Conservation (phyloP, 2,888 invertebrate species). For the Doris montereyensis region DNA sequence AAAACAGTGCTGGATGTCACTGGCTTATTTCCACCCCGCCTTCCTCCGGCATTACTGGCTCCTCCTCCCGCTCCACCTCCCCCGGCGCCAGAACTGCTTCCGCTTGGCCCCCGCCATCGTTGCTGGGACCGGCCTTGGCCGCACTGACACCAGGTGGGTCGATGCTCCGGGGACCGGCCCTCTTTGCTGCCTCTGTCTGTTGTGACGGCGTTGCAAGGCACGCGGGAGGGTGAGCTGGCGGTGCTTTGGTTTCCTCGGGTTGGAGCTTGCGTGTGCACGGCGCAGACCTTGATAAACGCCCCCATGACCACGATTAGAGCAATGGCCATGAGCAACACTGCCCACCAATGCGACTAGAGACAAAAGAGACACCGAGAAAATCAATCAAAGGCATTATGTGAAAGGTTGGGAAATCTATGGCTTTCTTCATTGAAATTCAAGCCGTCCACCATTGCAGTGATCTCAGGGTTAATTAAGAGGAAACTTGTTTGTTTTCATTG, state of each 20-base stretch:
- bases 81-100: background rate
- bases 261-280: constrained; percentile 98
- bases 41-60: constrained; percentile 8
- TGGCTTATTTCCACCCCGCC: constrained; percentile 4
- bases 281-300: constrained; percentile 98
- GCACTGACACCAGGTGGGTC: background rate
- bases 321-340: constrained; percentile 90
- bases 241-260: constrained; percentile 97
- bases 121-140: constrained; percentile 10
- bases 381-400: no score
- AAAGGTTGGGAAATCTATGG: no score
- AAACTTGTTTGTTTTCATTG: no score
- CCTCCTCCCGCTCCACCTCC: background rate
- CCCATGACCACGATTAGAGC: constrained; percentile 96
- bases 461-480: no score
- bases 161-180: constrained; percentile 18
- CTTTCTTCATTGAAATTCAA: background rate
- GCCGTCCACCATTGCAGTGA: no score
- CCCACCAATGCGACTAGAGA: constrained; percentile 73
- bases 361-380: constrained; percentile 32
- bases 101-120: background rate
- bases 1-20: constrained; percentile 22
- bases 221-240: constrained; percentile 81
- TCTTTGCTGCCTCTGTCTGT: constrained; percentile 11
- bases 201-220: constrained; percentile 46